Conservation (phyloP, 2,888 invertebrate genomes). For the Aleiodes alternator region DNA sequence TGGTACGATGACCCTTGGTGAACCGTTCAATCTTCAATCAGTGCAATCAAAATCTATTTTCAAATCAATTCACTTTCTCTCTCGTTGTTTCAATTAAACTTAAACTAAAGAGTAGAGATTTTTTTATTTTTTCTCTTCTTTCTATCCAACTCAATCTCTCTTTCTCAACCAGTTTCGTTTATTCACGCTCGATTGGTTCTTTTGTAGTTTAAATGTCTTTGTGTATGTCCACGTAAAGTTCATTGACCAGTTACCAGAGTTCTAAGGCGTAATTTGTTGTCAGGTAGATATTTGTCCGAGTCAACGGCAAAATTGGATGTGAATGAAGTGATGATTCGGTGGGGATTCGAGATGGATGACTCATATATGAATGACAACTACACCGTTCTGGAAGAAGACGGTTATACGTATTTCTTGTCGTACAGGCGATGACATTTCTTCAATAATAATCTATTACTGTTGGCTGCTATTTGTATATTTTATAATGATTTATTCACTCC, state of each 20-base stretch:
- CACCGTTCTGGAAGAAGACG: slow-evolving; percentile 81
- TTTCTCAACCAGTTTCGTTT: slow-evolving; percentile 14
- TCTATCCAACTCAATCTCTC: neutral
- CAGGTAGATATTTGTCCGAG: slow-evolving; percentile 24
- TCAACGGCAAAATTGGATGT: slow-evolving; percentile 3
- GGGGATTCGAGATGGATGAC: slow-evolving; percentile 2
- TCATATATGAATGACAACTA: slow-evolving; percentile 82
- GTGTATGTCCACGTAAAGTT: slow-evolving; percentile 23
- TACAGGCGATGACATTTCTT: slow-evolving; percentile 80
- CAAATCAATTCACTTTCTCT: slow-evolving; percentile 30
- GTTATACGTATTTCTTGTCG: slow-evolving; percentile 83
- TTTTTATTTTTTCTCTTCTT: neutral
- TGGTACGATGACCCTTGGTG: slow-evolving; percentile 38
- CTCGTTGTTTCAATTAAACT: slow-evolving; percentile 15
- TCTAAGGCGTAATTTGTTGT: slow-evolving; percentile 25
- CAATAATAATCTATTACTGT: slow-evolving; percentile 3
- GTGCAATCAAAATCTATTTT: slow-evolving; percentile 16
- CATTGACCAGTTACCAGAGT: slow-evolving; percentile 33
- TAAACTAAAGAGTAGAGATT: neutral
- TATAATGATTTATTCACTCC: neutral
- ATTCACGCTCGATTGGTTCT: slow-evolving; percentile 44
- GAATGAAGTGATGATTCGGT: slow-evolving; percentile 9
- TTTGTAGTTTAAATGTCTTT: neutral
- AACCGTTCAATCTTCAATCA: neutral
- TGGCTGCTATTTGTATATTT: neutral